A percentile compares a stretch with the other conserved stretches of the same genome.
These are phyloP conservation scores for Cremastinae sp. DNA, from an alignment of 2,888 invertebrate genomes.

Conservation along the genomic window DNA sequence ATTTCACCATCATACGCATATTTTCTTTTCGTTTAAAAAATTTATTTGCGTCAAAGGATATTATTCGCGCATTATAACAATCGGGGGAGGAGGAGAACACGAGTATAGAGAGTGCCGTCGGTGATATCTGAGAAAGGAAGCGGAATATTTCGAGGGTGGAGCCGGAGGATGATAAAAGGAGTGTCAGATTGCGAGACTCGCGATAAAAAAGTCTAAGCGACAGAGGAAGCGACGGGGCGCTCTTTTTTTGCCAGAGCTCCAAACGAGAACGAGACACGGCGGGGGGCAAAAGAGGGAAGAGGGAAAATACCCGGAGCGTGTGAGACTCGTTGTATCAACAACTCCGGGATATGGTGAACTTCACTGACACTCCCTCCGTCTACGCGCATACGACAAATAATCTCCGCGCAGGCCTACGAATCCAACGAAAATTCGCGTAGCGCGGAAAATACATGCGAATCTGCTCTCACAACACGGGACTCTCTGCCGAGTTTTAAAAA, in stretches of 20 bases:
- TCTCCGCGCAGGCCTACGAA: not conserved
- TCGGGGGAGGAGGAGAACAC: no score
- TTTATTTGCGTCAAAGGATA: no score
- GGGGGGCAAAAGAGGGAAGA: slow-evolving; percentile 51
- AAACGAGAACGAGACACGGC: no score
- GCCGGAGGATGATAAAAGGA: slow-evolving; percentile 17
- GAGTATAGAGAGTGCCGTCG: not conserved
- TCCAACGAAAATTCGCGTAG: slow-evolving; percentile 4
- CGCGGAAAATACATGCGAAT: slow-evolving; percentile 13
- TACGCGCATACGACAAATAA: not conserved
- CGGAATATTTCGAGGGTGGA: slow-evolving; percentile 6
- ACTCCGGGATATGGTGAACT: slow-evolving; percentile 24
- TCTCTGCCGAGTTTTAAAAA: no score
- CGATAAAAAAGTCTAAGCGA: slow-evolving; percentile 39
- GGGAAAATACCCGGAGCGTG: slow-evolving; percentile 57
- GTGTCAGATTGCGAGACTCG: slow-evolving; percentile 14
- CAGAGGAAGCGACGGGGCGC: slow-evolving; percentile 23
- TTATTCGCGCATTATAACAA: no score
- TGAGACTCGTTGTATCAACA: slow-evolving; percentile 43
- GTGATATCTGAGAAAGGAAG: slow-evolving; percentile 16
- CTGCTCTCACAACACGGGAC: slow-evolving; percentile 15
- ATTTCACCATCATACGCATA: no score
- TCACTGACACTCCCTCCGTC: not conserved
- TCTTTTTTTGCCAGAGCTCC: slow-evolving; percentile 4
- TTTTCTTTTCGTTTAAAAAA: no score